Percentiles rank a stretch among this genome's conserved stretches.
Conservation (phyloP, 2,797 vertebrate genomes). For the Borostomias antarcticus region DNA sequence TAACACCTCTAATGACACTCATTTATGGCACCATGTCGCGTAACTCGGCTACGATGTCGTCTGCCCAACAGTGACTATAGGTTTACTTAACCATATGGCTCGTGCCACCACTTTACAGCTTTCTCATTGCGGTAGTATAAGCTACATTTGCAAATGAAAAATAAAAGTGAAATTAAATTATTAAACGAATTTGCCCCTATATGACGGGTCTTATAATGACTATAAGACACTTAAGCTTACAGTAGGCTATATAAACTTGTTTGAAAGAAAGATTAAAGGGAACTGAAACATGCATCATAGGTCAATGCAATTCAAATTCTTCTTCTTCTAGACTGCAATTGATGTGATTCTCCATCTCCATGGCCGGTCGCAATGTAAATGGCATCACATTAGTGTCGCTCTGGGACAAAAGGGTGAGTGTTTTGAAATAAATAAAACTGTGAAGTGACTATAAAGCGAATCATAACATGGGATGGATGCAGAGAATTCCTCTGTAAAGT, state of each 20-base stretch:
- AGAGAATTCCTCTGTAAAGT: conserved; percentile 62
- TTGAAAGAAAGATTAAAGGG: conserved; percentile 11
- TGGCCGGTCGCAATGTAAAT: conserved; percentile 34
- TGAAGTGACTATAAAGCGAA: conserved; percentile 63
- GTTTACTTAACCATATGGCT: conserved; percentile 48
- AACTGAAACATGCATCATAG: too few species aligned
- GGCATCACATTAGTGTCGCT: conserved; percentile 43
- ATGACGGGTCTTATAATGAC: not conserved
- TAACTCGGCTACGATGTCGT: not conserved
- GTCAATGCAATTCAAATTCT: conserved; percentile 28
- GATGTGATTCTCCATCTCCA: conserved; percentile 45
- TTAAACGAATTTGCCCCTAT: not conserved
- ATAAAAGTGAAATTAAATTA: not conserved
- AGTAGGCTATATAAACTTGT: not conserved
- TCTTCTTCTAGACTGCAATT: conserved; percentile 43
- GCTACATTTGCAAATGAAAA: not conserved
- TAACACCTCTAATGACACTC: conserved; percentile 58
- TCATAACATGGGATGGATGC: conserved; percentile 67
- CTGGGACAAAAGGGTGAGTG: conserved; percentile 66
- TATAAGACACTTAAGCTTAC: too few species aligned
- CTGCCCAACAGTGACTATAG: conserved; percentile 30
- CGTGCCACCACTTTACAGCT: conserved; percentile 18
- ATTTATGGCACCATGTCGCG: conserved; percentile 48
- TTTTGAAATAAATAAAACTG: conserved; percentile 73
- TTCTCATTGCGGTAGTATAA: not conserved